These are phyloP conservation scores for Elephantulus edwardii DNA, from an alignment of 2,113 vertebrate genomes.

Conservation along the genomic window DNA sequence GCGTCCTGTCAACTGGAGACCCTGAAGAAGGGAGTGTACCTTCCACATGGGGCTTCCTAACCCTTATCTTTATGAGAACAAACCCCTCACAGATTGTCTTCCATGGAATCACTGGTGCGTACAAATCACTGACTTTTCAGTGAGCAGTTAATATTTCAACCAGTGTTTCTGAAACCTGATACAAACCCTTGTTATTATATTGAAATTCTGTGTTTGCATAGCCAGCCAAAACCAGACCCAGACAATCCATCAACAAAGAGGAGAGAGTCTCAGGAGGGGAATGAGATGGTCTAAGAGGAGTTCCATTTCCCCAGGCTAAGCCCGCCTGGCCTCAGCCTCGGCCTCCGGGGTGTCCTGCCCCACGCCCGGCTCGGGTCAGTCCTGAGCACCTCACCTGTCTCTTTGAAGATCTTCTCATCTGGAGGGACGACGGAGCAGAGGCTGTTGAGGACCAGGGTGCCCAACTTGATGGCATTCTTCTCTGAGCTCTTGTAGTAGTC, in stretches of 20 bases:
- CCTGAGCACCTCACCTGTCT: slow-evolving; percentile 86
- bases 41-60: too few relatives aligned
- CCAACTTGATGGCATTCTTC: slow-evolving; percentile 92
- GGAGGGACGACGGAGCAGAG: slow-evolving; percentile 95
- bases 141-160: not conserved
- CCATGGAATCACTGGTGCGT: not conserved
- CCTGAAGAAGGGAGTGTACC: too few relatives aligned
- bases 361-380: fast-evolving
- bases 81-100: not conserved
- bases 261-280: not conserved
- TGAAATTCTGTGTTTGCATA: not conserved
- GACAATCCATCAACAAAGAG: not conserved
- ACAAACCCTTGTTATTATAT: too few relatives aligned
- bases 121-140: too few relatives aligned
- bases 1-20: too few relatives aligned
- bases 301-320: fast-evolving
- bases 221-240: not conserved
- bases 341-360: fast-evolving
- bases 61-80: not conserved
- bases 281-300: fast-evolving
- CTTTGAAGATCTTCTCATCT: slow-evolving; percentile 95
- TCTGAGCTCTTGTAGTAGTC: slow-evolving; percentile 98
- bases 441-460: slow-evolving; percentile 95
- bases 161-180: too few relatives aligned
- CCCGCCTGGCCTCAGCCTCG: not conserved